A percentile compares a stretch with the other conserved stretches of the same genome.
Evolutionary conservation across 2,888 invertebrate genomes (phyloP).

Genomic region (Meandrusa payeni): DNA sequence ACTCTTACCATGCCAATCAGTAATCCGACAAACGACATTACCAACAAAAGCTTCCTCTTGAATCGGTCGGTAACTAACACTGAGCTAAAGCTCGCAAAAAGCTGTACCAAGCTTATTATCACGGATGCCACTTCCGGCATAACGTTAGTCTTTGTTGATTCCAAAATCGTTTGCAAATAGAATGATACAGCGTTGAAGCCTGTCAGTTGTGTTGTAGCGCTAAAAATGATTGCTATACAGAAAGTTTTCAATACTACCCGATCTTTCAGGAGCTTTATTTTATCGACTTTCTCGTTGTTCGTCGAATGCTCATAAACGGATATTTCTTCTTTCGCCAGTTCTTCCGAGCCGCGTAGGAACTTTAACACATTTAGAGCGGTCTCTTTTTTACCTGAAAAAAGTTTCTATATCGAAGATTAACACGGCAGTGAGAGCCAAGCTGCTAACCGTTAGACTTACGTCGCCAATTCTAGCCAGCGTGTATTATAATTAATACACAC

Average conservation of each 20-base stretch:
- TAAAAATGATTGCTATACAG: constrained; percentile 30
- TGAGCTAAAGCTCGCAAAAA: constrained; percentile 44
- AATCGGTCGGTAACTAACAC: constrained; percentile 39
- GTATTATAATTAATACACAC: no score
- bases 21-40: no score
- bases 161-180: constrained; percentile 50
- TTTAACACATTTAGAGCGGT: constrained; percentile 43
- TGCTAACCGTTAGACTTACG: no score
- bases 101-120: constrained; percentile 44
- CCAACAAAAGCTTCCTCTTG: constrained; percentile 45
- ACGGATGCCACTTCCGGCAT: constrained; percentile 45
- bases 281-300: constrained; percentile 20
- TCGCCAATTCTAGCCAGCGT: no score
- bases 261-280: constrained; percentile 32
- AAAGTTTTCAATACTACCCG: constrained; percentile 34
- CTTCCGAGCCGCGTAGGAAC: constrained; percentile 45
- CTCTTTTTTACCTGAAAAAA: constrained; percentile 39
- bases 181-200: constrained; percentile 47
- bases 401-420: no score
- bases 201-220: constrained; percentile 32
- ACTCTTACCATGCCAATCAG: no score
- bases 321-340: constrained; percentile 43
- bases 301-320: constrained; percentile 39
- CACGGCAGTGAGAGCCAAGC: no score
- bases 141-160: constrained; percentile 43